These are phyloP conservation scores for Yoshiicerus persimilis DNA, from an alignment of 1,140 invertebrate species.

Conservation along the genomic window DNA sequence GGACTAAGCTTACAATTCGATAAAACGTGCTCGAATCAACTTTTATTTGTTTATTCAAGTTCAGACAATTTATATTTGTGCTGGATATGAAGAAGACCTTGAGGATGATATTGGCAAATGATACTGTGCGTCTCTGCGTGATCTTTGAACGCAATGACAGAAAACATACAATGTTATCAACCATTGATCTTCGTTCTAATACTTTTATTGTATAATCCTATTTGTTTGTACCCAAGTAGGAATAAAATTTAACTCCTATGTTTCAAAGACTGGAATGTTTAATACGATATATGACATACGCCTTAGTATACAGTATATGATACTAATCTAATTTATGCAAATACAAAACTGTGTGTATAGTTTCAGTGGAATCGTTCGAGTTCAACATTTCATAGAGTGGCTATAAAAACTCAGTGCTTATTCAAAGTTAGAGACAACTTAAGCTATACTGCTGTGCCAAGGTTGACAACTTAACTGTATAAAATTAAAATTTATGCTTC, in stretches of 20 bases:
- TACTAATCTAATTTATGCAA: no score
- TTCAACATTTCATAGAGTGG: not conserved
- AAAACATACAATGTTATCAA: not conserved
- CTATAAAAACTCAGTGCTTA: not conserved
- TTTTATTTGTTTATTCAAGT: not conserved
- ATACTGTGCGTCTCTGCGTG: not conserved
- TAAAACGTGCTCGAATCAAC: not conserved
- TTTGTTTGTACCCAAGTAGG: no score
- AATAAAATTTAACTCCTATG: no score
- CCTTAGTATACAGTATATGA: no score
- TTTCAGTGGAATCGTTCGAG: not conserved
- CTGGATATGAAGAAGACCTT: not conserved
- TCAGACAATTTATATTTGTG: not conserved
- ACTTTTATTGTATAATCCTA: no score
- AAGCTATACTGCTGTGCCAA: not conserved
- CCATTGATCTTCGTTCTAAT: not conserved
- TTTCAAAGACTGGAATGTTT: no score
- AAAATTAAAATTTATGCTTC: not conserved
- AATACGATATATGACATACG: no score
- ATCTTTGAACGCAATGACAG: not conserved
- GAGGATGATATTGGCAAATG: not conserved
- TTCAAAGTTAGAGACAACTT: not conserved
- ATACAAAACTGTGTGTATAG: not conserved
- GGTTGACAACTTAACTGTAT: not conserved
- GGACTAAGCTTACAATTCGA: not conserved